Conservation (phyloP, 2,888 invertebrate genomes). For the Dynastes grantii region DNA sequence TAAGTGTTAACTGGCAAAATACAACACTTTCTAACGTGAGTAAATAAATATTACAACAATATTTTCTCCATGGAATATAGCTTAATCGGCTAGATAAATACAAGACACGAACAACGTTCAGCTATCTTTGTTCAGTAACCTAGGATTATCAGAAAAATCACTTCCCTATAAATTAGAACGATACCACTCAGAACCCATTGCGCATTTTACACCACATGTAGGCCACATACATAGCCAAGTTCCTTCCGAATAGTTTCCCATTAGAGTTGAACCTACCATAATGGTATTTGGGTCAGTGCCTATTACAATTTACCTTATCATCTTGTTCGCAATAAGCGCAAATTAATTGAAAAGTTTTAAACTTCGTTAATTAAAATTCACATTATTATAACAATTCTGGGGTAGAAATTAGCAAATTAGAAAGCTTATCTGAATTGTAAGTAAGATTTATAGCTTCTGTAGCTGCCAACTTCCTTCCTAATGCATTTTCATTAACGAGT, state of each 20-base stretch:
- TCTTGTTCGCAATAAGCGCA: not conserved
- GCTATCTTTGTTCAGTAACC: too few species aligned
- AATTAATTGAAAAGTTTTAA: conserved; percentile 8
- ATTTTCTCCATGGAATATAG: too few species aligned
- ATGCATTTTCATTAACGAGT: not conserved
- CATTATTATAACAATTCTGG: conserved; percentile 1
- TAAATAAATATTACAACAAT: too few species aligned
- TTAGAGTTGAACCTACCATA: not conserved
- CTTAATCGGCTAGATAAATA: too few species aligned
- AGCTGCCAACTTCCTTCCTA: not conserved
- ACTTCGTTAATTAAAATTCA: conserved; percentile 4
- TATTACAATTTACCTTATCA: not conserved
- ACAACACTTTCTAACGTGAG: too few species aligned
- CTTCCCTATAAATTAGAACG: too few species aligned
- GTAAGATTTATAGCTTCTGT: not conserved
- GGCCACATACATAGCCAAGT: too few species aligned
- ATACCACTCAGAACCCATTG: too few species aligned
- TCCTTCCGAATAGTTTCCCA: not conserved
- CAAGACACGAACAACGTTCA: too few species aligned
- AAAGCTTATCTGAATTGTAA: not conserved
- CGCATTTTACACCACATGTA: too few species aligned
- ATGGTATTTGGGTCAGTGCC: not conserved
- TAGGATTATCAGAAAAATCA: too few species aligned
- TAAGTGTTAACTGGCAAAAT: too few species aligned
- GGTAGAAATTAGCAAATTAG: conserved; percentile 1